Percentiles rank a stretch among this genome's conserved stretches.
These are phyloP conservation scores for Drosophila phalerata DNA, from an alignment of 2,888 invertebrate genomes.

Conservation along the genomic window DNA sequence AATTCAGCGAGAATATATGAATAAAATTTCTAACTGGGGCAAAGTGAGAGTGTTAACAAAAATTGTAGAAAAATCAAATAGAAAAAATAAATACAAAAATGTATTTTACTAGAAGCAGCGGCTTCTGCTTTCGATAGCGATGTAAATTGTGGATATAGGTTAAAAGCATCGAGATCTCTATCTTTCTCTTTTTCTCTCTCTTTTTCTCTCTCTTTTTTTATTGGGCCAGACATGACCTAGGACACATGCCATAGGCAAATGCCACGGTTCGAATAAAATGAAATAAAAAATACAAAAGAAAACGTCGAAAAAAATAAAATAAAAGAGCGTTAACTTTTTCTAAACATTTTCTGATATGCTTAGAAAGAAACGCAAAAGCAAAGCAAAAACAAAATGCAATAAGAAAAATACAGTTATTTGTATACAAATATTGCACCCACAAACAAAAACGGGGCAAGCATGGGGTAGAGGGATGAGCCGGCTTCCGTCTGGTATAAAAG, in stretches of 20 bases:
- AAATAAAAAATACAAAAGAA: conserved; percentile 40
- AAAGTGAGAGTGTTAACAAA: conserved; percentile 53
- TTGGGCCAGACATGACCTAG: conserved; percentile 74
- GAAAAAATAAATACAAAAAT: conserved; percentile 33
- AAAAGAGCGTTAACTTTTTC: conserved; percentile 60
- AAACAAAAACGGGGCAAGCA: conserved; percentile 27
- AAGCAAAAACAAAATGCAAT: conserved; percentile 30
- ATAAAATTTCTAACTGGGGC: conserved; percentile 54
- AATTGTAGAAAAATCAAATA: conserved; percentile 30
- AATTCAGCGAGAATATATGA: conserved; percentile 37
- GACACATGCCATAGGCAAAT: conserved; percentile 29
- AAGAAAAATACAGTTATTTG: conserved; percentile 49
- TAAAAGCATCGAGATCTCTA: conserved; percentile 60
- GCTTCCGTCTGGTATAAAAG: conserved; percentile 21
- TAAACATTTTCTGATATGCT: conserved; percentile 72
- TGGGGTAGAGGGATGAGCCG: conserved; percentile 6
- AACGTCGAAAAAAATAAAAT: conserved; percentile 38
- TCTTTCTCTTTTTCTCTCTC: conserved; percentile 3
- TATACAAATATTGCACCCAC: conserved; percentile 45
- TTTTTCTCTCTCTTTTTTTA: not conserved
- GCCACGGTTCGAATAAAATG: conserved; percentile 57
- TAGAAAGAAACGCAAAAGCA: conserved; percentile 48
- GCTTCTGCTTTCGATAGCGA: conserved; percentile 61
- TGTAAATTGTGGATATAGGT: conserved; percentile 75
- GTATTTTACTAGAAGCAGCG: conserved; percentile 14